A percentile compares a stretch with the other conserved stretches of the same genome.
These are phyloP conservation scores for Halictus quadricinctus DNA, from an alignment of 2,888 invertebrate species.

Conservation along the genomic window DNA sequence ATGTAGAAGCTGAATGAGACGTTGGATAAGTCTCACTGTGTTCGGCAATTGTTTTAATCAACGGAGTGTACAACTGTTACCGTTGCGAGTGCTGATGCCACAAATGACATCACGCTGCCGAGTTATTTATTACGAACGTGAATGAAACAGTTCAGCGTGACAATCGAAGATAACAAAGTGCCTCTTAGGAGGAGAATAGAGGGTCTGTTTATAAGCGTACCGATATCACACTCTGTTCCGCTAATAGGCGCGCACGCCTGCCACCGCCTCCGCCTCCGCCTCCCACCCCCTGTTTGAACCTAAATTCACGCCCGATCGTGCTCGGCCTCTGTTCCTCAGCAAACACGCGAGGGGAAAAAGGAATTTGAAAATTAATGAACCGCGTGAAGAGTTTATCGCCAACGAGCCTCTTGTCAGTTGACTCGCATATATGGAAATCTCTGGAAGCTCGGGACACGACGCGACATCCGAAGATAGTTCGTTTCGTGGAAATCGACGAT, in stretches of 20 bases:
- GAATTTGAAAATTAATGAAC: slow-evolving; percentile 74
- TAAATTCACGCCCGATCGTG: background rate
- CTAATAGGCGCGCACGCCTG: slow-evolving; percentile 44
- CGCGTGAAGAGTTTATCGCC: slow-evolving; percentile 74
- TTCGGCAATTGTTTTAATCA: background rate
- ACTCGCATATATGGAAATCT: slow-evolving; percentile 21
- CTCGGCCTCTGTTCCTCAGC: slow-evolving; percentile 42
- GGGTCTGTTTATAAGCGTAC: slow-evolving; percentile 64
- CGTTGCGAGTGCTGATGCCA: slow-evolving; percentile 7
- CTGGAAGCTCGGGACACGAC: slow-evolving; percentile 8
- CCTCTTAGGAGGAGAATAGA: slow-evolving; percentile 55
- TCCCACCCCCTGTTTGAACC: background rate
- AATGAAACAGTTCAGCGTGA: slow-evolving; percentile 68
- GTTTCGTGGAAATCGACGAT: slow-evolving; percentile 54
- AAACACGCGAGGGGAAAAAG: slow-evolving; percentile 21
- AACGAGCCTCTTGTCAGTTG: slow-evolving; percentile 35
- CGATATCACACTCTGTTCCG: slow-evolving; percentile 69
- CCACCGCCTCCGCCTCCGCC: background rate
- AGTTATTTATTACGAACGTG: slow-evolving; percentile 67
- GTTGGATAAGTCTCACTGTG: background rate
- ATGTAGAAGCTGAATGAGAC: background rate
- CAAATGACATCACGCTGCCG: slow-evolving; percentile 60
- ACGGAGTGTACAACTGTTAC: background rate
- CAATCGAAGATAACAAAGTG: slow-evolving; percentile 60
- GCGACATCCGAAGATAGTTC: slow-evolving; percentile 22